These are phyloP conservation scores for Cyaniris semiargus DNA, from an alignment of 2,888 invertebrate genomes.

Conservation along the genomic window DNA sequence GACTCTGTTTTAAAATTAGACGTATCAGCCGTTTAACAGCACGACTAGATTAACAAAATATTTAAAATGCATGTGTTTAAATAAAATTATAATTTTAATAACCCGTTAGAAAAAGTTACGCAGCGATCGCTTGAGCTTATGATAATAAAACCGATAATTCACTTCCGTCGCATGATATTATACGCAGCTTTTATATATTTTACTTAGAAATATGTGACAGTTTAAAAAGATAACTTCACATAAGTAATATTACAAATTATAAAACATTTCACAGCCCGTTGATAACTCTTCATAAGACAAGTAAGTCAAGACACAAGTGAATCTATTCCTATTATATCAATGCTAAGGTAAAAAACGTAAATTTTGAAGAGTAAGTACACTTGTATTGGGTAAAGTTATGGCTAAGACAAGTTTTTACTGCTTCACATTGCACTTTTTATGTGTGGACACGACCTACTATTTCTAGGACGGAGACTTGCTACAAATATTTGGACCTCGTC, in stretches of 20 bases:
- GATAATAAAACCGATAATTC: not conserved
- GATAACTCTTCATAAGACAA: not conserved
- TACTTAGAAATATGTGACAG: not conserved
- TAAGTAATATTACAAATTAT: no score
- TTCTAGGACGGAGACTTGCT: not conserved
- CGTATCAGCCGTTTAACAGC: not conserved
- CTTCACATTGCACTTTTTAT: slow-evolving; percentile 18
- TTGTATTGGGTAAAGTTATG: slow-evolving; percentile 19
- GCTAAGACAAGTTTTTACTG: not conserved
- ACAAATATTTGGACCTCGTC: not conserved
- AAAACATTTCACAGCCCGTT: not conserved
- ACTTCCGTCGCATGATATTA: not conserved
- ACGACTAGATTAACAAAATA: not conserved
- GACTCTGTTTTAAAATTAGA: not conserved
- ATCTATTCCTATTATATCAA: not conserved
- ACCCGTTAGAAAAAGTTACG: not conserved
- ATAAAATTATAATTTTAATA: not conserved
- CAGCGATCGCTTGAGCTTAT: not conserved
- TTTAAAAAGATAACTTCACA: no score
- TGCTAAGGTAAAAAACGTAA: slow-evolving; percentile 31
- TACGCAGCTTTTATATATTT: not conserved
- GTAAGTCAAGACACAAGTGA: not conserved
- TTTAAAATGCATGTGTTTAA: not conserved
- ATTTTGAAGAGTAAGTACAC: slow-evolving; percentile 30
- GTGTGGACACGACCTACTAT: slow-evolving; percentile 21